Conservation (phyloP, 2,113 vertebrate genomes). For the Nanorana parkeri region DNA sequence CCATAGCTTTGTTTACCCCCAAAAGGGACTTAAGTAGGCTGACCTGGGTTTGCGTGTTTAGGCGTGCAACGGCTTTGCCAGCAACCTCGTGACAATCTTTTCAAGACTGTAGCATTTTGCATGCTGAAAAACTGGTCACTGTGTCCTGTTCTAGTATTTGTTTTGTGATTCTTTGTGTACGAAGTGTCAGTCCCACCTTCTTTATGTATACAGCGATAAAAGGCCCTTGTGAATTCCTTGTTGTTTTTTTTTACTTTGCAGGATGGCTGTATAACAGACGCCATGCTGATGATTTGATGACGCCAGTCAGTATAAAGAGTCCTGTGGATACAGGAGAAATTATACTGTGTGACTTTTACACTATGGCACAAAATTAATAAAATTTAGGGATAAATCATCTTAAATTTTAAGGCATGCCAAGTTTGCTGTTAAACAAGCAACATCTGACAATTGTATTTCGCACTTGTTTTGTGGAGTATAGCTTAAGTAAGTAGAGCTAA, state of each 20-base stretch:
- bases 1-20: not conserved
- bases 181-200: conserved; percentile 4
- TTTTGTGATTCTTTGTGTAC: conserved; percentile 34
- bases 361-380: no score
- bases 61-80: not conserved
- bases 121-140: conserved; percentile 32
- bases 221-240: not conserved
- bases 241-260: not conserved
- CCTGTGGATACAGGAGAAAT: not conserved
- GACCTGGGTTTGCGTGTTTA: not conserved
- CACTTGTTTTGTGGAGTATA: no score
- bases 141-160: conserved; percentile 45
- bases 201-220: conserved; percentile 6
- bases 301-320: not conserved
- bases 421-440: no score
- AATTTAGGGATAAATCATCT: no score
- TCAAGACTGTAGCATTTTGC: not conserved
- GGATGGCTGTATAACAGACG: not conserved
- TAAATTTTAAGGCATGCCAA: no score
- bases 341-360: not conserved
- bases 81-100: not conserved
- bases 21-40: not conserved
- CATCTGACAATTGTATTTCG: no score
- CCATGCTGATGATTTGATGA: not conserved
- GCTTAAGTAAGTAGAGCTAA: no score